Evolutionary conservation across 2,888 invertebrate species (phyloP), one percentile per base, ranked within the genome.

Genomic region (Alloscopus bannaensis): DNA sequence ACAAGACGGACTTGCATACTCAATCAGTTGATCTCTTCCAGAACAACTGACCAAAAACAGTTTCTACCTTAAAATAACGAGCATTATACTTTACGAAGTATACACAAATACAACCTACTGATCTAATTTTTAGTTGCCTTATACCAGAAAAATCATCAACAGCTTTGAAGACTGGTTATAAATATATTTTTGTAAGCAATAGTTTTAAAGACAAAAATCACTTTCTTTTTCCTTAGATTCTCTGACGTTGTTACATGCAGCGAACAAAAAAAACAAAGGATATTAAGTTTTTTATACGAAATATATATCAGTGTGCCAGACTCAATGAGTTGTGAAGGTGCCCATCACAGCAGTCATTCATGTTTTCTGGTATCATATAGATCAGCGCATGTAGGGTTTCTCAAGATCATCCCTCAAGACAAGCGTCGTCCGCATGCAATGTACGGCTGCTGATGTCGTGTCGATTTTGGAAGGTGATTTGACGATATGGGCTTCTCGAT

Each of bases 1-100:
- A 1, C 42, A 45, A 62, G 79, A 79, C 79, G 79, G 66, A 72
- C 79, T 72, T 79, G 72, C 79, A 79, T 72, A 79, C 68, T 72
- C 66, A 72, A 79, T 72, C 68, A 79, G 66, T 72, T 29, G 18
- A 57, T 24, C 18, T 57, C 29, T 57, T 57, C 26, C 45, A 6
- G 8, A 36, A 36, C 36, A 36, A 16, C 45, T 45, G 8, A 8
- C 6, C 36, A 4, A 45, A 16, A 45, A 45, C 4, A 18, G 6
- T 36, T 36, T 36, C 6, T 36, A 16, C 3, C 45, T n/a, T n/a
- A n/a, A n/a, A n/a, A n/a, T n/a, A n/a, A n/a, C n/a, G n/a, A n/a
- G n/a, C n/a, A n/a, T n/a, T n/a, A n/a, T n/a, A n/a, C n/a, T n/a
- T n/a, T n/a, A n/a, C n/a, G n/a, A n/a, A n/a, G n/a, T n/a, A n/a